A percentile compares a stretch with the other conserved stretches of the same genome.
Evolutionary conservation across 1,140 invertebrate species (phyloP).

Genomic region (Dufourea novaeangliae): DNA sequence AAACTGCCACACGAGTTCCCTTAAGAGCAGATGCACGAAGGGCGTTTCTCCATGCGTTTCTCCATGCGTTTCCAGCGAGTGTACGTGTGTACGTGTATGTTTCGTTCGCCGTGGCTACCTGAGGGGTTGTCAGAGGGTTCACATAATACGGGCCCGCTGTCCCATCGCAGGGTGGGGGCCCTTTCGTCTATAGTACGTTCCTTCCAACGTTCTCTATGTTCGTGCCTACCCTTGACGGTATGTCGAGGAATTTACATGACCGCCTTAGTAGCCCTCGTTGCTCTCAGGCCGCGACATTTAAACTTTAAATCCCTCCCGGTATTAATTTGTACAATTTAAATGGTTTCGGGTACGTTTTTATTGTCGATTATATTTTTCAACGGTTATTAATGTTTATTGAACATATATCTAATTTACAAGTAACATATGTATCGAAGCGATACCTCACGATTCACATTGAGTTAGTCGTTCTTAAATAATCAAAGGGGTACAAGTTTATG

Average conservation of each 20-base stretch:
- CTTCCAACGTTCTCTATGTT: constrained; percentile 35
- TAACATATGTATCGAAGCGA: too few relatives aligned
- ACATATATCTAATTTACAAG: too few relatives aligned
- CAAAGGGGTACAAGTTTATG: too few relatives aligned
- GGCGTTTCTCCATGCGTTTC: constrained; percentile 64
- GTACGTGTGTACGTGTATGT: constrained; percentile 15
- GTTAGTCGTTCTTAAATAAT: too few relatives aligned
- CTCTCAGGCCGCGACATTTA: constrained; percentile 45
- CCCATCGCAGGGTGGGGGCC: constrained; percentile 50
- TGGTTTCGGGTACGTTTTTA: not conserved
- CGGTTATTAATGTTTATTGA: not conserved
- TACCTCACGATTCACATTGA: too few relatives aligned
- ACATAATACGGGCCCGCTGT: constrained; percentile 71
- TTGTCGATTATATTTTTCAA: not conserved
- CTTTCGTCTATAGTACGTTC: constrained; percentile 45
- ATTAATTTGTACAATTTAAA: not conserved
- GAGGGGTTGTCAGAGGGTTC: constrained; percentile 73
- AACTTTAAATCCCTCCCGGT: constrained; percentile 57
- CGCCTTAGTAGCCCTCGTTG: not conserved
- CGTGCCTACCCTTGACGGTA: constrained; percentile 6
- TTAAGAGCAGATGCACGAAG: constrained; percentile 75
- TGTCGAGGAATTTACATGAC: constrained; percentile 18
- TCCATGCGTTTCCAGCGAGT: too few relatives aligned
- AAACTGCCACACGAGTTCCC: constrained; percentile 71
- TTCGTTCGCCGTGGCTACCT: constrained; percentile 49